Base-by-base conservation (phyloP, 2,888 invertebrate genomes). In the Spicauda simplicius region DNA sequence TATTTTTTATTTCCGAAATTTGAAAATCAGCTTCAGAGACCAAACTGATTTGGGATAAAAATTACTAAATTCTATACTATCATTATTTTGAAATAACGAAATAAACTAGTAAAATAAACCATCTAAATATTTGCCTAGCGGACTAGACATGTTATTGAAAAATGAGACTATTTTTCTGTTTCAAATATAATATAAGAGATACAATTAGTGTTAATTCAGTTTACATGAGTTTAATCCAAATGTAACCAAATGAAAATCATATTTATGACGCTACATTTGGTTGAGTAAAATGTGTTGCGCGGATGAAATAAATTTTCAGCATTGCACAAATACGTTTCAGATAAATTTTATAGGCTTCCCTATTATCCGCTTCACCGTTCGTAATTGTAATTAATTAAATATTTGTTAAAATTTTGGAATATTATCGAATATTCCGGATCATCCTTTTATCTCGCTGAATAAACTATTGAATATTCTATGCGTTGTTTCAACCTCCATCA, bases 401-500 rank as follows among this genome's bases (percentile, higher is more conserved):
- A 54, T 62, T 54, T 62, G 54, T 54, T 30, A 53, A 61, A 53
- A 61, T 61, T 53, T 19, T 37, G 52, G 19, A 2, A 61, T 53
- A 25, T 37, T 37, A 61, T 53, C 37, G 61, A 53, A 61, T 53
- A 52, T 53, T 37, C 53, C 52, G 52, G 52, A 37, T 61, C 33
- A 20, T 11, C 62, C 25, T 62, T 62, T 54, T 37, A 52, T n/a
- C 41, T 62, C 54, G 2, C 25, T 54, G 45, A 20, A 55, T 45
- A 55, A 57, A 64, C 64, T 64, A 52, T 52, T 57, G 52, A 64
- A 64, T 58, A 64, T 64, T 57, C 57, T 52, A 52, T 52, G 64
- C 56, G 37, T 37, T 56, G 50, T 60, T 67, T 56, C 50, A 50
- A 61, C 66, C 65, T 65, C n/a, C 65, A 48, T 65, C 65, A 65